These are phyloP conservation scores for Amphilophus citrinellus DNA, from an alignment of 2,113 vertebrate genomes.

Conservation along the genomic window DNA sequence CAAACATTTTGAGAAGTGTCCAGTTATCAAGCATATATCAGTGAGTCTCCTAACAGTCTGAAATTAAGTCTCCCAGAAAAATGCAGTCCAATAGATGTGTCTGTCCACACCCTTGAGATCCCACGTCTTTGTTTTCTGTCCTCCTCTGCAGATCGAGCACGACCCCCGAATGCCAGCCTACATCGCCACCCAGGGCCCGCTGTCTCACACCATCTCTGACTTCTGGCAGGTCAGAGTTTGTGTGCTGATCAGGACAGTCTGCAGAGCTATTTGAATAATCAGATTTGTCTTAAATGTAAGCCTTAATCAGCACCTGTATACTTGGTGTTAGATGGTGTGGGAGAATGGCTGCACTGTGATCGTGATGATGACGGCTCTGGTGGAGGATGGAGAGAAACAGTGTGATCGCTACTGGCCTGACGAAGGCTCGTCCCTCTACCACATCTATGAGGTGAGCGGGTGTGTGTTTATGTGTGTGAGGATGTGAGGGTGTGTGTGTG, in stretches of 20 bases:
- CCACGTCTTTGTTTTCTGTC: background rate
- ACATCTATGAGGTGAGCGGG: constrained; percentile 91
- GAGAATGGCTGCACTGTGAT: constrained; percentile 97
- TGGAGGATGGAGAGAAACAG: constrained; percentile 95
- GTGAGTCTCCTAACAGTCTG: background rate
- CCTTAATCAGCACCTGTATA: background rate
- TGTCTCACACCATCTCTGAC: constrained; percentile 97
- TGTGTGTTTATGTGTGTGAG: background rate
- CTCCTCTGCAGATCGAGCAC: constrained; percentile 89
- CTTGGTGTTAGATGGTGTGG: constrained; percentile 92
- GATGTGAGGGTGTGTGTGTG: background rate
- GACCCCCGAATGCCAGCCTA: constrained; percentile 98
- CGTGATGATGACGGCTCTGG: constrained; percentile 95
- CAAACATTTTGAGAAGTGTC: background rate
- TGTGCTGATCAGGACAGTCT: background rate
- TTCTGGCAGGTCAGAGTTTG: constrained; percentile 93
- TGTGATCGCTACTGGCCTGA: constrained; percentile 99
- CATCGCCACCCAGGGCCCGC: constrained; percentile 95
- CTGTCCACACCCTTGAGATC: background rate
- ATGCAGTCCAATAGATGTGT: background rate
- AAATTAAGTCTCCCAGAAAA: background rate
- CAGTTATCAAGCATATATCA: background rate
- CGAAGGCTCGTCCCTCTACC: constrained; percentile 97
- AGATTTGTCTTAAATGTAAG: background rate
- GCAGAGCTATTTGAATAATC: background rate